These are phyloP conservation scores for Lissonota sp. DNA, from an alignment of 2,888 invertebrate species.

Conservation along the genomic window DNA sequence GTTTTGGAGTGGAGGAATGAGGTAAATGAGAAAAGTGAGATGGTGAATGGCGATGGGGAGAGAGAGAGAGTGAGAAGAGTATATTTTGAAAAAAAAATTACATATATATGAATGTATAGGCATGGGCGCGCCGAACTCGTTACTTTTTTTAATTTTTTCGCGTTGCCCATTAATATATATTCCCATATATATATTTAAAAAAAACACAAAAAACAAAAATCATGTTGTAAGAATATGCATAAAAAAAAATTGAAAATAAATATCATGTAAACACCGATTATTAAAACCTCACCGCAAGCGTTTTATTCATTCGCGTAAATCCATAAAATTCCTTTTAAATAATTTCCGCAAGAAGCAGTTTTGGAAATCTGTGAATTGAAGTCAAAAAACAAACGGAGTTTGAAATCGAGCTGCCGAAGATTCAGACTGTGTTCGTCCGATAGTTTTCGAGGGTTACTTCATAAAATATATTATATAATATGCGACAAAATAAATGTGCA, in stretches of 20 bases:
- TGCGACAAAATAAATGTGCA: no score
- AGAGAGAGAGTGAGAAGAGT: slow-evolving; percentile 54
- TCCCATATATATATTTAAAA: slow-evolving; percentile 72
- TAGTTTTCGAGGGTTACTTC: no score
- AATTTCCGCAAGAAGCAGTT: no score
- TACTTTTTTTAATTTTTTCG: slow-evolving; percentile 76
- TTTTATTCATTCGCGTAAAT: no score
- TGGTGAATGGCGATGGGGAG: slow-evolving; percentile 58
- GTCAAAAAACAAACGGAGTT: no score
- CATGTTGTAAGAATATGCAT: slow-evolving; percentile 76
- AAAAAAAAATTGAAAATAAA: slow-evolving; percentile 76
- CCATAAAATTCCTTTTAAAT: no score
- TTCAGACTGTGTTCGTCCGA: no score
- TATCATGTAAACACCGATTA: slow-evolving; percentile 76
- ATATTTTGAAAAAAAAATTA: slow-evolving; percentile 59
- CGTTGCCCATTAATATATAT: slow-evolving; percentile 77
- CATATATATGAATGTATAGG: slow-evolving; percentile 69
- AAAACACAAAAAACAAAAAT: slow-evolving; percentile 57
- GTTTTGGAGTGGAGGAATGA: slow-evolving; percentile 30
- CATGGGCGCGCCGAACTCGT: slow-evolving; percentile 74
- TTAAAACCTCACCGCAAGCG: slow-evolving; percentile 8
- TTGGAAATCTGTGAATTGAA: no score
- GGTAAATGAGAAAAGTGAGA: slow-evolving; percentile 30
- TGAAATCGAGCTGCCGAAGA: no score
- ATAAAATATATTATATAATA: no score